Evolutionary conservation across 2,888 invertebrate genomes (phyloP).

Genomic region (Drosophila vallismaia): DNA sequence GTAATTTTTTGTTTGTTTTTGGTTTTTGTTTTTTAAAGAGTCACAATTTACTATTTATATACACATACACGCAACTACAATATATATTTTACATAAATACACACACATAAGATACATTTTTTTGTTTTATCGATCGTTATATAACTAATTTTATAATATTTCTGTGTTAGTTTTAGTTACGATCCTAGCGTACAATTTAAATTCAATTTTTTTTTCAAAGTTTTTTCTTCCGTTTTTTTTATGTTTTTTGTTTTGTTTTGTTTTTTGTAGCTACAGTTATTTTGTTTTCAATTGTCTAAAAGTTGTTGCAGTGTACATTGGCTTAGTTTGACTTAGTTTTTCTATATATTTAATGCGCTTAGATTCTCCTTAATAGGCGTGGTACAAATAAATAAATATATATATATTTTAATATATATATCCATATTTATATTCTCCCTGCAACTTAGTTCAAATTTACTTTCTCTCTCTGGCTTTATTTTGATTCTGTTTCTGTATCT

Average conservation of each 20-base stretch:
- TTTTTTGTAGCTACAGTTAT: conserved; percentile 12
- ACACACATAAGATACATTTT: conserved; percentile 69
- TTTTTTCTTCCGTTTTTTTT: background rate
- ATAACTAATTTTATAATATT: conserved; percentile 30
- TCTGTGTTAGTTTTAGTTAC: conserved; percentile 26
- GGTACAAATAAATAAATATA: conserved; percentile 33
- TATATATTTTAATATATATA: conserved; percentile 9
- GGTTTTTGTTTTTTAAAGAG: conserved; percentile 4
- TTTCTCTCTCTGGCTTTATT: conserved; percentile 9
- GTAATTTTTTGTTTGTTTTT: background rate
- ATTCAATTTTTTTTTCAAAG: conserved; percentile 11
- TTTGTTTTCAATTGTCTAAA: conserved; percentile 34
- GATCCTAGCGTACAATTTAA: conserved; percentile 27
- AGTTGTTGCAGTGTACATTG: conserved; percentile 53
- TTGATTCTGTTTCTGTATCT: conserved; percentile 27
- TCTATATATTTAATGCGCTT: conserved; percentile 19
- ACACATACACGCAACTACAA: conserved; percentile 54
- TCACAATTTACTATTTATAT: conserved; percentile 44
- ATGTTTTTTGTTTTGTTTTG: conserved; percentile 7
- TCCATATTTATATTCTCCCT: background rate
- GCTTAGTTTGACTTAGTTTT: conserved; percentile 47
- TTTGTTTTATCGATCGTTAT: conserved; percentile 13
- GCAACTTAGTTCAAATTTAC: conserved; percentile 23
- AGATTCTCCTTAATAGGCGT: conserved; percentile 18
- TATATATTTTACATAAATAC: conserved; percentile 69